A percentile compares a stretch with the other conserved stretches of the same genome.
phyloP scores from a whole-genome alignment of 2,888 invertebrate genomes.

The Papilio demoleus region DNA sequence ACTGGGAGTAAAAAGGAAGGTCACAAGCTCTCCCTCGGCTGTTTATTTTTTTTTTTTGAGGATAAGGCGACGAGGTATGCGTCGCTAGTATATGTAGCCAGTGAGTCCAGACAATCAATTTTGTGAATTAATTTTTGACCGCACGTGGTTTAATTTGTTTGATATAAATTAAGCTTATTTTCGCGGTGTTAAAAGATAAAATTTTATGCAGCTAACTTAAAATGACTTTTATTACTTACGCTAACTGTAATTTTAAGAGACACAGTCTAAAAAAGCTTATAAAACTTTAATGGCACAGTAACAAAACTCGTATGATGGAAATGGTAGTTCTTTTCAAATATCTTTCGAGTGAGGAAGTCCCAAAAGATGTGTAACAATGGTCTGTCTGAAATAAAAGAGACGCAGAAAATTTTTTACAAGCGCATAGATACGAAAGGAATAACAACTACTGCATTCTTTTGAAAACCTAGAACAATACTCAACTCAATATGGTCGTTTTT shows the following conservation, averaged over 20 bases:
- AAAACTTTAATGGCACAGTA: conserved; percentile 1
- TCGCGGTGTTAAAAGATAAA: neutral
- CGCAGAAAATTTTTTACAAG: conserved; percentile 31
- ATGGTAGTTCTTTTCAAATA: conserved; percentile 25
- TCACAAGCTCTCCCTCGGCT: conserved; percentile 31
- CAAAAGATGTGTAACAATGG: conserved; percentile 36
- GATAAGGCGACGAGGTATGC: conserved; percentile 30
- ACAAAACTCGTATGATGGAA: conserved; percentile 11
- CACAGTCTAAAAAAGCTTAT: neutral
- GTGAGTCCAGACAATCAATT: conserved; percentile 1
- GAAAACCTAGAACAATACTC: conserved; percentile 36
- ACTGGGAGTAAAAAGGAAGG: conserved; percentile 32
- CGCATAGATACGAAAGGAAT: conserved; percentile 35
- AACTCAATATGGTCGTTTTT: conserved; percentile 17
- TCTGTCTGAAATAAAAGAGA: conserved; percentile 34
- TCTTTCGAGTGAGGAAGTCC: conserved; percentile 15
- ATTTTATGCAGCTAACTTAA: neutral
- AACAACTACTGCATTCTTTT: conserved; percentile 31
- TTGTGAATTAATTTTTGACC: conserved; percentile 20
- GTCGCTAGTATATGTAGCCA: conserved; percentile 10
- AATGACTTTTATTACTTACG: neutral
- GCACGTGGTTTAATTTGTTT: conserved; percentile 6
- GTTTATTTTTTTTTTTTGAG: conserved; percentile 27
- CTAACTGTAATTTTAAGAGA: neutral
- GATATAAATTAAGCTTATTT: neutral